phyloP scores from a whole-genome alignment of 2,888 invertebrate genomes.

The Drosophila pullipes region DNA sequence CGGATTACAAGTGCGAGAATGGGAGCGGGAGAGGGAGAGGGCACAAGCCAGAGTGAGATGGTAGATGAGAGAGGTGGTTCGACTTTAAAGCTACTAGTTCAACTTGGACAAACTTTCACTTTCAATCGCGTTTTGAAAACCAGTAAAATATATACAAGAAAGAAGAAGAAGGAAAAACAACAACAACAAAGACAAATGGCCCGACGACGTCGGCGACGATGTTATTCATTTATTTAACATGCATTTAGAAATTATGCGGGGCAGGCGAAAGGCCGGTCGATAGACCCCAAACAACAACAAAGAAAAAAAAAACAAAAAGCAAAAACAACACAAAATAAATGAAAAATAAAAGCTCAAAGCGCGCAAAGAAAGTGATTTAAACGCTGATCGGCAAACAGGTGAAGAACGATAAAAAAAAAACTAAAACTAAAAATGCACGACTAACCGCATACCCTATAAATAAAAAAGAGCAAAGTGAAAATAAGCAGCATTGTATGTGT shows the following conservation, averaged over 20 bases:
- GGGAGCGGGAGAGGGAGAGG: constrained; percentile 7
- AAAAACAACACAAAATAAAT: constrained; percentile 10
- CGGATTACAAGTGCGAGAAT: constrained; percentile 9
- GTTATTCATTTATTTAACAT: constrained; percentile 55
- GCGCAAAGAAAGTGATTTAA: constrained; percentile 70
- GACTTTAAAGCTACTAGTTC: constrained; percentile 33
- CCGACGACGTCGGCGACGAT: constrained; percentile 15
- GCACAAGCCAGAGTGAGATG: constrained; percentile 14
- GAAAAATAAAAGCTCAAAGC: constrained; percentile 39
- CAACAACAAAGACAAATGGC: constrained; percentile 18
- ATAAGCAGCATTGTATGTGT: neutral
- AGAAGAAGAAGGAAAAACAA: neutral
- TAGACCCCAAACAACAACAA: constrained; percentile 11
- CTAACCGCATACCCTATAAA: constrained; percentile 41
- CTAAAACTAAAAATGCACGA: constrained; percentile 13
- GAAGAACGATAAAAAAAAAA: constrained; percentile 44
- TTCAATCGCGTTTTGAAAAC: constrained; percentile 78
- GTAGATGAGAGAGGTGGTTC: constrained; percentile 11
- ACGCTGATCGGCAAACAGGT: constrained; percentile 38
- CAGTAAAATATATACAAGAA: constrained; percentile 46
- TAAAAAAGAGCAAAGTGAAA: neutral
- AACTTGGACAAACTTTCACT: constrained; percentile 67
- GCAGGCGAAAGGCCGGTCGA: constrained; percentile 67
- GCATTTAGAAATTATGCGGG: constrained; percentile 72
- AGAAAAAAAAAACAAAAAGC: neutral